These are phyloP conservation scores for Periophthalmodon schlosseri DNA, from an alignment of 2,113 vertebrate species.

Conservation along the genomic window DNA sequence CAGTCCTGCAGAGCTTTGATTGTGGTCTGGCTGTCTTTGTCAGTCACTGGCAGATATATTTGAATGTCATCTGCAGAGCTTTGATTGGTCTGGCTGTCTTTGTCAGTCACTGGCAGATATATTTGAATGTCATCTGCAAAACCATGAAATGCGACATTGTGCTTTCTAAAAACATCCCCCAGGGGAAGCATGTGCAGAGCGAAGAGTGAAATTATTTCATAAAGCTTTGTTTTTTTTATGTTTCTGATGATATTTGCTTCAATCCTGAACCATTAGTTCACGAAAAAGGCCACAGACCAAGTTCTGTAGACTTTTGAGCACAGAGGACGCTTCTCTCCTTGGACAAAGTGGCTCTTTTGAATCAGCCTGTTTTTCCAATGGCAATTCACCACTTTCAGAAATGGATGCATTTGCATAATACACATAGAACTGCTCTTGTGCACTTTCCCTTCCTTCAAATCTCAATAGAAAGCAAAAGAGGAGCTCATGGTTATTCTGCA, in stretches of 20 bases:
- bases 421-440: conserved; percentile 19
- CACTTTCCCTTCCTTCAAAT: conserved; percentile 22
- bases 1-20: too few relatives aligned
- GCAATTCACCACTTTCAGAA: conserved; percentile 8
- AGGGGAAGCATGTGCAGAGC: too few relatives aligned
- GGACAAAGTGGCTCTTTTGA: conserved; percentile 12
- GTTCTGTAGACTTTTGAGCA: neutral
- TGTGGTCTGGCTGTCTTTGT: too few relatives aligned
- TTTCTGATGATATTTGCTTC: neutral
- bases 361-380: conserved; percentile 16
- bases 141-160: too few relatives aligned
- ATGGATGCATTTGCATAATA: conserved; percentile 12
- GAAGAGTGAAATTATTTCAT: neutral
- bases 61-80: too few relatives aligned
- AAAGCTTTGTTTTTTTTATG: conserved; percentile 1
- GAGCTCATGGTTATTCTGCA: conserved; percentile 30
- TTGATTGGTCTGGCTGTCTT: too few relatives aligned
- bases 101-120: too few relatives aligned
- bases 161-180: too few relatives aligned
- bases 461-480: conserved; percentile 1
- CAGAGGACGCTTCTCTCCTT: conserved; percentile 7
- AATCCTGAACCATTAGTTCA: neutral
- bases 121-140: too few relatives aligned
- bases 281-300: neutral
- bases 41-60: too few relatives aligned